Conservation (phyloP, 2,113 vertebrate genomes). For the Brienomyrus longianalis region DNA sequence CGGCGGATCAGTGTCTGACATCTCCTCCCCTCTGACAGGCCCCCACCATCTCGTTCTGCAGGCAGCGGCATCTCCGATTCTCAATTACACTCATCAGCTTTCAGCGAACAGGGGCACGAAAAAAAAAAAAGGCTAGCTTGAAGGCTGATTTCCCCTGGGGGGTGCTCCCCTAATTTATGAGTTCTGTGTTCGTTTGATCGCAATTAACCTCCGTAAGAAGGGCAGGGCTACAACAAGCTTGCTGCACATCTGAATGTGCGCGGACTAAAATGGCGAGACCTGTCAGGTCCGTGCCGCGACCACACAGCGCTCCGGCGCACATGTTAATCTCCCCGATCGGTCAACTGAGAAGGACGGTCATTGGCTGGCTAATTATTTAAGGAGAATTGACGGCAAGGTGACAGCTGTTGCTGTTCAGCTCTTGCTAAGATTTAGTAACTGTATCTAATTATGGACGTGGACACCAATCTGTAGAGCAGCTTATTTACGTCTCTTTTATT, state of each 20-base stretch:
- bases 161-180: neutral
- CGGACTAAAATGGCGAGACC: neutral
- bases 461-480: neutral
- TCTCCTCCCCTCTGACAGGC: neutral
- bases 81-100: neutral
- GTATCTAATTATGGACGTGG: neutral
- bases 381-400: neutral
- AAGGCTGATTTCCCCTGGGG: neutral
- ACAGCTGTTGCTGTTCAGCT: neutral
- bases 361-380: slow-evolving; percentile 12
- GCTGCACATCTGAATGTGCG: neutral
- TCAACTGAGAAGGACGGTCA: slow-evolving; percentile 3
- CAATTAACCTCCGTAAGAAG: neutral
- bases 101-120: neutral
- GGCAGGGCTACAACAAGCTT: neutral
- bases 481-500: neutral
- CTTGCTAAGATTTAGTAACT: neutral
- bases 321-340: neutral
- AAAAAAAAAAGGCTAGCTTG: neutral
- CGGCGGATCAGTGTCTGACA: neutral
- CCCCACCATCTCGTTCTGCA: neutral
- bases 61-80: neutral
- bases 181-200: neutral
- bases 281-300: neutral
- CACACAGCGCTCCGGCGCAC: neutral